phyloP scores from a whole-genome alignment of 1,140 invertebrate species.

The Drosophila bipectinata region DNA sequence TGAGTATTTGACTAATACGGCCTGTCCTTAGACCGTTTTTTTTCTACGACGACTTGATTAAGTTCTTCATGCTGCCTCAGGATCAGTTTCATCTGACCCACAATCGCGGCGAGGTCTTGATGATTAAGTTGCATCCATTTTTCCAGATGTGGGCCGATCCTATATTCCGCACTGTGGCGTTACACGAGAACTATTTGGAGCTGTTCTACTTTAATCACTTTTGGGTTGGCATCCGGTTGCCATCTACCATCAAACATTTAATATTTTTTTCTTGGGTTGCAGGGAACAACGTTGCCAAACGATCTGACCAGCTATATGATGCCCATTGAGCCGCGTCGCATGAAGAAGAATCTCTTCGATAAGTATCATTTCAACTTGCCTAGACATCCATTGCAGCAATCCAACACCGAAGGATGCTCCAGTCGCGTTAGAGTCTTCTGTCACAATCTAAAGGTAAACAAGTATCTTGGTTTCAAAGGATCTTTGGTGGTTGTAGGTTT shows the following conservation, averaged over 20 bases:
- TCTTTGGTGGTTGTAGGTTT: slow-evolving; percentile 51
- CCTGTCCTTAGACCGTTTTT: slow-evolving; percentile 27
- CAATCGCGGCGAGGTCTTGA: slow-evolving; percentile 55
- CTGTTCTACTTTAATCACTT: slow-evolving; percentile 45
- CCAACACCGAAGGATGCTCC: background rate
- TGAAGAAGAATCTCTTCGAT: slow-evolving; percentile 39
- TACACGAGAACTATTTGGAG: slow-evolving; percentile 48
- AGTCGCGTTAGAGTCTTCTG: slow-evolving; percentile 39
- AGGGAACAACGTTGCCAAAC: slow-evolving; percentile 47
- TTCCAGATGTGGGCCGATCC: slow-evolving; percentile 61
- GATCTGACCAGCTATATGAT: slow-evolving; percentile 60
- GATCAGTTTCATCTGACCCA: slow-evolving; percentile 35
- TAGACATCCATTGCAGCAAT: no score
- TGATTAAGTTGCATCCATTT: slow-evolving; percentile 56
- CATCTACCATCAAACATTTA: background rate
- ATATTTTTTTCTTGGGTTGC: background rate
- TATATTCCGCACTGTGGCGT: slow-evolving; percentile 42
- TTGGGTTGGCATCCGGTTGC: background rate
- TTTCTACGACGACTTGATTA: slow-evolving; percentile 33
- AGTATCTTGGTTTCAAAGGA: slow-evolving; percentile 22
- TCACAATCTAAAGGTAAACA: slow-evolving; percentile 52
- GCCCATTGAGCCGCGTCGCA: slow-evolving; percentile 60
- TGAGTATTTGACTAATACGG: background rate
- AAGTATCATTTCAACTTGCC: no score
- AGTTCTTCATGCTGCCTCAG: slow-evolving; percentile 44